Evolutionary conservation across 1,140 invertebrate species (phyloP).

Genomic region (Orius insidiosus): DNA sequence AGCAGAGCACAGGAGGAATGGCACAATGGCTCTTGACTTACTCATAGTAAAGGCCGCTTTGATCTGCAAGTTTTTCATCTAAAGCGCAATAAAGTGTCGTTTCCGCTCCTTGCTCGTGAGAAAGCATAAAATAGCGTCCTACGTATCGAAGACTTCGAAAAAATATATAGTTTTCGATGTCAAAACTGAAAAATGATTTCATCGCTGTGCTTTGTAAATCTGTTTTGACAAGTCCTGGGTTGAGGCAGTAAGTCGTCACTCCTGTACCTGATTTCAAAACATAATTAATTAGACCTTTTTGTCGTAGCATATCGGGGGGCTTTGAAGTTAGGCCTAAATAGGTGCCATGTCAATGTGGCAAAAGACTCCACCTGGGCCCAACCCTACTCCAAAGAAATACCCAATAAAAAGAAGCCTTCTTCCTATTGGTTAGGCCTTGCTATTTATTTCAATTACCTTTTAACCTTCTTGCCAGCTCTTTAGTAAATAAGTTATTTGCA

Average conservation of each 20-base stretch:
- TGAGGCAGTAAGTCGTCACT: conserved; percentile 49
- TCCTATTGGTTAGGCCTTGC: too few species aligned
- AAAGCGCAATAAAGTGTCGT: conserved; percentile 62
- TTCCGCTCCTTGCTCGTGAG: conserved; percentile 51
- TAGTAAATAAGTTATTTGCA: conserved; percentile 52
- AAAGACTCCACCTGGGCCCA: background rate
- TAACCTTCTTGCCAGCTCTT: conserved; percentile 38
- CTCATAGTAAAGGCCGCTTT: conserved; percentile 45
- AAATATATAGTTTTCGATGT: conserved; percentile 21
- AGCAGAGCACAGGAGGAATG: too few species aligned
- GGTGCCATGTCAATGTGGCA: background rate
- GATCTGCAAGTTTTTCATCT: conserved; percentile 41
- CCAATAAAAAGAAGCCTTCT: background rate
- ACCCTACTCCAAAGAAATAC: background rate
- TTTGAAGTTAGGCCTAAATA: background rate
- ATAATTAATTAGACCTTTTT: background rate
- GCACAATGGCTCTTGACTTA: conserved; percentile 12
- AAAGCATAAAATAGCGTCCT: conserved; percentile 45
- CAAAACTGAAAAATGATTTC: conserved; percentile 19
- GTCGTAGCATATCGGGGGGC: too few species aligned
- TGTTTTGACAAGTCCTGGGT: conserved; percentile 56
- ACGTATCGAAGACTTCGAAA: conserved; percentile 30
- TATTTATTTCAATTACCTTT: too few species aligned
- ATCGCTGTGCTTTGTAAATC: conserved; percentile 52
- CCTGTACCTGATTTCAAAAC: conserved; percentile 28